Evolutionary conservation across 1,140 invertebrate species (phyloP).

Genomic region (Bombus fervidus): DNA sequence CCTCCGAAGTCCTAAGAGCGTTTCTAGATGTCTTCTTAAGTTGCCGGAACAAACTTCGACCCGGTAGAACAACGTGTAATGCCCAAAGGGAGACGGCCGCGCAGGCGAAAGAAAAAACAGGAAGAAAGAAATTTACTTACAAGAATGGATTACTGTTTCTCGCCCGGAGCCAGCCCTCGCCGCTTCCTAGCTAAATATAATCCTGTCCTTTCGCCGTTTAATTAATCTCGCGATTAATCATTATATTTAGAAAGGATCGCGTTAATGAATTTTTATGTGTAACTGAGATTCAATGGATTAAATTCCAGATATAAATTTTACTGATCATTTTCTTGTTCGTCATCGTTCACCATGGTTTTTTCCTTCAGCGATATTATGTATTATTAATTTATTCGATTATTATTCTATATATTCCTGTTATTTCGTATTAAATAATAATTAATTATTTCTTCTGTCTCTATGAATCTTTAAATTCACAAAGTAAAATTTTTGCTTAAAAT

Average conservation of each 20-base stretch:
- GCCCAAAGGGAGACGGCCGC: conserved; percentile 60
- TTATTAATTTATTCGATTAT: too few relatives aligned
- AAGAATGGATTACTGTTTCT: conserved; percentile 56
- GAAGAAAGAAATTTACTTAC: conserved; percentile 67
- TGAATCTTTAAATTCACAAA: not conserved
- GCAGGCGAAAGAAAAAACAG: conserved; percentile 60
- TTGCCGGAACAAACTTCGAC: conserved; percentile 74
- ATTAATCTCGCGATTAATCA: conserved; percentile 7
- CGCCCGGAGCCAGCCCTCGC: conserved; percentile 26
- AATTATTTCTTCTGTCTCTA: too few relatives aligned
- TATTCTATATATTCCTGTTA: not conserved
- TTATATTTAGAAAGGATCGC: not conserved
- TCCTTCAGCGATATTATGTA: too few relatives aligned
- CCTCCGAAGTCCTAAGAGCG: conserved; percentile 62
- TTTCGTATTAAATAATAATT: not conserved
- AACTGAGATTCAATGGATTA: too few relatives aligned
- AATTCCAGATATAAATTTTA: not conserved
- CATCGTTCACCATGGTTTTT: too few relatives aligned
- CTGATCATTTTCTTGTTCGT: not conserved
- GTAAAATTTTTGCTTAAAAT: too few relatives aligned
- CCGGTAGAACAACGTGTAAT: conserved; percentile 73
- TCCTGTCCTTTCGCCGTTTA: conserved; percentile 16
- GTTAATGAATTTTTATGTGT: not conserved
- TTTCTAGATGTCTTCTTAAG: conserved; percentile 75
- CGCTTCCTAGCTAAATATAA: conserved; percentile 32